phyloP scores from a whole-genome alignment of 2,888 invertebrate species.

The Agonopterix subpropinquella region DNA sequence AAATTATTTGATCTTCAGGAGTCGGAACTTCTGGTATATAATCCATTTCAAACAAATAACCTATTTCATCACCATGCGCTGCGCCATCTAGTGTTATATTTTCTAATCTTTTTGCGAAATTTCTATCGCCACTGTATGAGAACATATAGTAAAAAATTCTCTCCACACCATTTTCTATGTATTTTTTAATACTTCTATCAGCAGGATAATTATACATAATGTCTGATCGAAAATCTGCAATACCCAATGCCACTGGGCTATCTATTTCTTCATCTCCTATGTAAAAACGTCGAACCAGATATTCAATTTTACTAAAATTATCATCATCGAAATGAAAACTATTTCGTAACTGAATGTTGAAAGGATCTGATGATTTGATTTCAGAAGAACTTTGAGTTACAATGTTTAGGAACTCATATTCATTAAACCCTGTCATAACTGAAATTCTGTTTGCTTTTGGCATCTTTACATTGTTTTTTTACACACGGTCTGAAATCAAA shows the following conservation, averaged over 20 bases:
- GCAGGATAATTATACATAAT: slow-evolving; percentile 6
- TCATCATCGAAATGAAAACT: background rate
- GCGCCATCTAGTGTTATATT: slow-evolving; percentile 25
- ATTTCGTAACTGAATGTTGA: slow-evolving; percentile 5
- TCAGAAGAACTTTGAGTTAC: too few relatives aligned
- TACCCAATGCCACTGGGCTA: background rate
- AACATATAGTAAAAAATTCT: slow-evolving; percentile 2
- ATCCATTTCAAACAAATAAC: slow-evolving; percentile 30
- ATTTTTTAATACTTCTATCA: slow-evolving; percentile 7
- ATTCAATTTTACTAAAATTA: background rate
- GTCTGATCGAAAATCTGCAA: slow-evolving; percentile 3
- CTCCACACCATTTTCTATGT: slow-evolving; percentile 13
- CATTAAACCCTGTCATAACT: background rate
- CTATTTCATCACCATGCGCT: slow-evolving; percentile 31
- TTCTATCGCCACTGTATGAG: slow-evolving; percentile 32
- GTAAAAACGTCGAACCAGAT: background rate
- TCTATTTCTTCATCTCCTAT: slow-evolving; percentile 2
- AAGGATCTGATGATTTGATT: too few relatives aligned
- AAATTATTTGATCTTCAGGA: slow-evolving; percentile 22
- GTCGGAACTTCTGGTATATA: slow-evolving; percentile 14
- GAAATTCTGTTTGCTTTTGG: slow-evolving; percentile 14
- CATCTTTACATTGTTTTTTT: slow-evolving; percentile 21
- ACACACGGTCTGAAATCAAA: slow-evolving; percentile 21
- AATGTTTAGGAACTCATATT: too few relatives aligned
- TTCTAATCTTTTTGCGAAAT: slow-evolving; percentile 15